Evolutionary conservation across 2,113 vertebrate species (phyloP).

Genomic region (Pongo pygmaeus): DNA sequence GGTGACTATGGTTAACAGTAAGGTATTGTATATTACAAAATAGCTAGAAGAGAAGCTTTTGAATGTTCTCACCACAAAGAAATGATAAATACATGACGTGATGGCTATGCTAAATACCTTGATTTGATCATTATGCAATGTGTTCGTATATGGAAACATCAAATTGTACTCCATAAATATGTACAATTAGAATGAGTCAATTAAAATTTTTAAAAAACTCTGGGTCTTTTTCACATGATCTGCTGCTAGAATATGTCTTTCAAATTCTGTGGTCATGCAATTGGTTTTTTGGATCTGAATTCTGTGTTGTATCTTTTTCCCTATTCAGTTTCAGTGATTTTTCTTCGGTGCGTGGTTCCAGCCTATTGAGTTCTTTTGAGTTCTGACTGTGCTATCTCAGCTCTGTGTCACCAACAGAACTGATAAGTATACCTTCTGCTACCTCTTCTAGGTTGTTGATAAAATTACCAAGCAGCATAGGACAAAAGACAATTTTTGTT

Average conservation of each 20-base stretch:
- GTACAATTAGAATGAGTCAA: background rate
- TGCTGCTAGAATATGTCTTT: background rate
- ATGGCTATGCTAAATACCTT: background rate
- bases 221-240: background rate
- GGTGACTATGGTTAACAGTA: background rate
- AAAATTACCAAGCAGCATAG: background rate
- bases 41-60: background rate
- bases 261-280: background rate
- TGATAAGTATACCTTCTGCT: background rate
- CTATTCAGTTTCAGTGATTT: background rate
- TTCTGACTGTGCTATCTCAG: background rate
- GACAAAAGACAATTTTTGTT: background rate
- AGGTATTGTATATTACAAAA: background rate
- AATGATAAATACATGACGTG: background rate
- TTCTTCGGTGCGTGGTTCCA: background rate
- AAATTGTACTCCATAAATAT: background rate
- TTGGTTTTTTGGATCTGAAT: background rate
- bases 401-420: background rate
- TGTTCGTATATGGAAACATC: background rate
- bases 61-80: background rate
- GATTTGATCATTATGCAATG: background rate
- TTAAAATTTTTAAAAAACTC: background rate
- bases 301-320: background rate
- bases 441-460: background rate
- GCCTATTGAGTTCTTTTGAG: background rate